These are phyloP conservation scores for Dromius quadrimaculatus DNA, from an alignment of 2,888 invertebrate species.

Conservation along the genomic window DNA sequence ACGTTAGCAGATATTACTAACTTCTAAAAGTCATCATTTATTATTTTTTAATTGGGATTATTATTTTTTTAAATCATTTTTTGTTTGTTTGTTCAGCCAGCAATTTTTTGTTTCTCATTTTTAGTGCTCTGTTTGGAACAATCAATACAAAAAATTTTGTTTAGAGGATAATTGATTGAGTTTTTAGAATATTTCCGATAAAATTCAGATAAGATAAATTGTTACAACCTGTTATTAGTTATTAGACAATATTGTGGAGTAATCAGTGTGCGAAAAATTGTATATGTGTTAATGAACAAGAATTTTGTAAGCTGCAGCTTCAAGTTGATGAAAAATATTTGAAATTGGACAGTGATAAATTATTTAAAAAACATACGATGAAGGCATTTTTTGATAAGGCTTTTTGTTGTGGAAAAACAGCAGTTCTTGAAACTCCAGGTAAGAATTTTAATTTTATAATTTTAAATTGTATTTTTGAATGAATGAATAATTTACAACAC, in stretches of 20 bases:
- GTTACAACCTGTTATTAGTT: conserved; percentile 5
- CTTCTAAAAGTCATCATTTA: too few relatives aligned
- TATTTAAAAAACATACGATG: not conserved
- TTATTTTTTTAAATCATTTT: too few relatives aligned
- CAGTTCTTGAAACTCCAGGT: conserved; percentile 17
- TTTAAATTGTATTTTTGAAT: too few relatives aligned
- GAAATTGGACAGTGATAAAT: not conserved
- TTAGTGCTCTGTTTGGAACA: too few relatives aligned
- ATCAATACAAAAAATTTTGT: too few relatives aligned
- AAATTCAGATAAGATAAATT: conserved; percentile 40
- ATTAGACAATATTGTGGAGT: not conserved
- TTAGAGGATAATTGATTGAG: conserved; percentile 10
- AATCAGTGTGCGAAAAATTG: conserved; percentile 14
- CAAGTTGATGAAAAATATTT: conserved; percentile 18
- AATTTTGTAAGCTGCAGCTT: too few relatives aligned
- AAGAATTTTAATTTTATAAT: too few relatives aligned
- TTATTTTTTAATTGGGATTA: too few relatives aligned
- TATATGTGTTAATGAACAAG: conserved; percentile 7
- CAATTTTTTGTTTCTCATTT: too few relatives aligned
- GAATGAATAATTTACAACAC: too few relatives aligned
- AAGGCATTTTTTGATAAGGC: conserved; percentile 27
- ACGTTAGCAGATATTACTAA: too few relatives aligned
- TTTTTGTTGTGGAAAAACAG: conserved; percentile 30
- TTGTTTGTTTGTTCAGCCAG: too few relatives aligned
- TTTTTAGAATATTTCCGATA: conserved; percentile 7